Percentiles rank a stretch among this genome's conserved stretches.
These are phyloP conservation scores for Serinus canaria DNA, from an alignment of 2,113 vertebrate genomes.

Conservation along the genomic window DNA sequence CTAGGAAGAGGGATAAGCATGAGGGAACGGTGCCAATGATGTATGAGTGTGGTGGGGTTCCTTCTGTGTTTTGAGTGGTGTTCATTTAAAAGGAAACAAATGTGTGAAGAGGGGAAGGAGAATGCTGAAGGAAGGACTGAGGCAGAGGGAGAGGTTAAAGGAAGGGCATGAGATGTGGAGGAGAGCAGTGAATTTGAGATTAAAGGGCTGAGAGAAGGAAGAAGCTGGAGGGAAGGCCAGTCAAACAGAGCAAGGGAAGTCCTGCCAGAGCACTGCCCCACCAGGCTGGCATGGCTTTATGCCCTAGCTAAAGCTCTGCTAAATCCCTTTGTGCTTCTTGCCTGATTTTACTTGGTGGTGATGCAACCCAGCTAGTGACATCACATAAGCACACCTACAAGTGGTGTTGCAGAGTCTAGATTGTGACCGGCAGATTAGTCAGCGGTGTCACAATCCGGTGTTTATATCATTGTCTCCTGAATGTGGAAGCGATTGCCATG, in stretches of 20 bases:
- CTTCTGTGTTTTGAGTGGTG: rapidly evolving
- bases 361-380: slow-evolving; percentile 26
- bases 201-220: neutral
- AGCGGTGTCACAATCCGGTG: neutral
- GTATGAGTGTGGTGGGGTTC: rapidly evolving
- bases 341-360: neutral
- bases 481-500: slow-evolving; percentile 1
- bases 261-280: neutral
- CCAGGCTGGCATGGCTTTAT: neutral
- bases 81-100: neutral
- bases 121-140: neutral
- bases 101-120: neutral
- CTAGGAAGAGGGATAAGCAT: neutral
- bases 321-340: neutral
- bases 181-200: neutral
- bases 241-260: neutral
- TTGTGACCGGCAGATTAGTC: slow-evolving; percentile 52
- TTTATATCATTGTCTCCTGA: slow-evolving; percentile 44
- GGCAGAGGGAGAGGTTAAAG: neutral
- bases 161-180: neutral
- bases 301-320: neutral
- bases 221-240: neutral
- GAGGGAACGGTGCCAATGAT: neutral
- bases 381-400: slow-evolving; percentile 33
- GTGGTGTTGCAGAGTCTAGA: slow-evolving; percentile 19